phyloP scores from a whole-genome alignment of 2,797 vertebrate genomes.

The Smutsia gigantea region DNA sequence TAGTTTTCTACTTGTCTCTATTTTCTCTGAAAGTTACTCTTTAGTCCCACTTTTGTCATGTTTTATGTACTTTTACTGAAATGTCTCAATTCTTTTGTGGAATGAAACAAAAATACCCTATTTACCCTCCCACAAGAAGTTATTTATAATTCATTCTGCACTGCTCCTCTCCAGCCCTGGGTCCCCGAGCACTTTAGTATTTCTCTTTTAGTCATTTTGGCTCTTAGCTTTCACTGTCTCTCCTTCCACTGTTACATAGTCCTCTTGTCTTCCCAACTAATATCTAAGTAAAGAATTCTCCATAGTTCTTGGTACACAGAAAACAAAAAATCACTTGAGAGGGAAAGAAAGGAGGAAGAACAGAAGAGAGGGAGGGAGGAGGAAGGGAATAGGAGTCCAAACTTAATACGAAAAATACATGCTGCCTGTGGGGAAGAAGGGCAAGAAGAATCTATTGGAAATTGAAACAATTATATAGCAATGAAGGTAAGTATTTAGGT shows the following conservation, averaged over 20 bases:
- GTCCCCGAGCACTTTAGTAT: not conserved
- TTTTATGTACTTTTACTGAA: constrained; percentile 2
- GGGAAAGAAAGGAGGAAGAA: not conserved
- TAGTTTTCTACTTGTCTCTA: not conserved
- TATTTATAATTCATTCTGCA: not conserved
- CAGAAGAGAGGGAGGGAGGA: not conserved
- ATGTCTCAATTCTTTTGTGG: not conserved
- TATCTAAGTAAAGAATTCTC: not conserved
- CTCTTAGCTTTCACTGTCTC: not conserved
- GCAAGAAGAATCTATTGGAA: not conserved
- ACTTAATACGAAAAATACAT: not conserved
- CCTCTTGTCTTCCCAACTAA: not conserved
- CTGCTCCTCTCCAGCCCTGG: not conserved
- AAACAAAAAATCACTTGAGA: not conserved
- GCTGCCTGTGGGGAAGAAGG: not conserved
- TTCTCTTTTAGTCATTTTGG: not conserved
- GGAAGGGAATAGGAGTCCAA: not conserved
- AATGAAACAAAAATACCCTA: not conserved
- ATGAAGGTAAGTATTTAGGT: not conserved
- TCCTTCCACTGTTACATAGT: not conserved
- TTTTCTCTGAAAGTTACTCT: not conserved
- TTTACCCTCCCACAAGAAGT: not conserved
- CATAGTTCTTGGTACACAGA: not conserved
- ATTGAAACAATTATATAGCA: not conserved
- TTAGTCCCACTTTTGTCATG: constrained; percentile 1